phyloP scores from a whole-genome alignment of 2,888 invertebrate species.

The Apotomis turbidana region DNA sequence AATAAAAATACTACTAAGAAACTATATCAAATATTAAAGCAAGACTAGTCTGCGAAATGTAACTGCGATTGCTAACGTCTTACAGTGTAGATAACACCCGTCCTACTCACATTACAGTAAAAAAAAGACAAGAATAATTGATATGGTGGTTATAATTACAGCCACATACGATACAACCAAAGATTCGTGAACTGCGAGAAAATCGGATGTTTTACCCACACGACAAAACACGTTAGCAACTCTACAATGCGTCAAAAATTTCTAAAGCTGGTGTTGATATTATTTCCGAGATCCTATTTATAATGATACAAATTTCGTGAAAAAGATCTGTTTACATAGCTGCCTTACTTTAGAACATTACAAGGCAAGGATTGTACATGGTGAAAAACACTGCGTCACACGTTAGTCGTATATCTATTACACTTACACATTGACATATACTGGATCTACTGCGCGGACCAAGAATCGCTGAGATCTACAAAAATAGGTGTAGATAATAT shows the following conservation, averaged over 20 bases:
- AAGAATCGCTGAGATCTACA: neutral
- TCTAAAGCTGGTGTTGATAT: constrained; percentile 28
- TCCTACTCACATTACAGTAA: constrained; percentile 2
- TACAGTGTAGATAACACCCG: neutral
- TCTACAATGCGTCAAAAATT: constrained; percentile 1
- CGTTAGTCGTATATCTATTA: constrained; percentile 24
- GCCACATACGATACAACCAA: no score
- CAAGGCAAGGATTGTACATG: constrained; percentile 67
- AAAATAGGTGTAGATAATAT: neutral
- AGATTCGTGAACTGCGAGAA: no score
- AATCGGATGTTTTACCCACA: neutral
- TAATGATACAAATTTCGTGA: constrained; percentile 39
- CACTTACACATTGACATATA: constrained; percentile 27
- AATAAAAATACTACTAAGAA: constrained; percentile 24
- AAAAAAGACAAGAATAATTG: neutral
- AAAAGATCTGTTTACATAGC: constrained; percentile 46
- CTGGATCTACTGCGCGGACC: constrained; percentile 16
- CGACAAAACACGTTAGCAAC: neutral
- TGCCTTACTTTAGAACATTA: constrained; percentile 60
- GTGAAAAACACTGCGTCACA: constrained; percentile 45
- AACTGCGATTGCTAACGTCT: constrained; percentile 1
- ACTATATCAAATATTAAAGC: constrained; percentile 12
- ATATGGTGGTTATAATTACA: no score
- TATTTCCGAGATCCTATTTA: constrained; percentile 21
- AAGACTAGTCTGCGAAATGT: constrained; percentile 4